phyloP scores from a whole-genome alignment of 2,797 vertebrate genomes.

The Macropus fuliginosus region DNA sequence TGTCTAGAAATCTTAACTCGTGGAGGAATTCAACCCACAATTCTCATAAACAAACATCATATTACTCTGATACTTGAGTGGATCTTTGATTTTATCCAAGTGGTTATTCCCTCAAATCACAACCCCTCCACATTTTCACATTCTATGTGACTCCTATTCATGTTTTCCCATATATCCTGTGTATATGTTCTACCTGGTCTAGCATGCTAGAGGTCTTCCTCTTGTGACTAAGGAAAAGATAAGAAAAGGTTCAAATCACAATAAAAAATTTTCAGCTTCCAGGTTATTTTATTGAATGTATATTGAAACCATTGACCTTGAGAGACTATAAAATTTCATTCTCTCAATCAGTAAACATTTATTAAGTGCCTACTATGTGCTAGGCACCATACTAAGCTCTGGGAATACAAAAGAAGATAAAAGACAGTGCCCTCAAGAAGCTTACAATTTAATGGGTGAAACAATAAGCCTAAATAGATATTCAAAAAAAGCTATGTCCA shows the following conservation, averaged over 20 bases:
- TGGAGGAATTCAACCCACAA: background rate
- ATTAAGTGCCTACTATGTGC: background rate
- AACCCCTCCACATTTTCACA: background rate
- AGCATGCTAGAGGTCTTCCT: background rate
- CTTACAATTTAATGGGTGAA: background rate
- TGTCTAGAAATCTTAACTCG: background rate
- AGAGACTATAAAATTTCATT: background rate
- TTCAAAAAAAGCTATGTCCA: too few relatives aligned
- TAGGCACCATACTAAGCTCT: background rate
- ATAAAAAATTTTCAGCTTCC: background rate
- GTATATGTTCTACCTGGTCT: background rate
- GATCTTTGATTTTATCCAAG: background rate
- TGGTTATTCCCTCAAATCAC: background rate
- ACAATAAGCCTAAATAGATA: background rate
- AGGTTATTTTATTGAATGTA: background rate
- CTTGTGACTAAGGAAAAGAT: background rate
- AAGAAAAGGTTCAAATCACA: background rate
- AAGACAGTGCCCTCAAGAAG: background rate
- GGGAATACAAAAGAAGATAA: background rate
- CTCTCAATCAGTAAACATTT: background rate
- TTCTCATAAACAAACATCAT: background rate
- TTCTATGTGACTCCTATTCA: background rate
- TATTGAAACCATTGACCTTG: background rate
- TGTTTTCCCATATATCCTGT: background rate
- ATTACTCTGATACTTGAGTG: background rate